Evolutionary conservation across 2,797 vertebrate species (phyloP), one percentile per base, ranked within the genome.

Genomic region (Anguilla pacifica): DNA sequence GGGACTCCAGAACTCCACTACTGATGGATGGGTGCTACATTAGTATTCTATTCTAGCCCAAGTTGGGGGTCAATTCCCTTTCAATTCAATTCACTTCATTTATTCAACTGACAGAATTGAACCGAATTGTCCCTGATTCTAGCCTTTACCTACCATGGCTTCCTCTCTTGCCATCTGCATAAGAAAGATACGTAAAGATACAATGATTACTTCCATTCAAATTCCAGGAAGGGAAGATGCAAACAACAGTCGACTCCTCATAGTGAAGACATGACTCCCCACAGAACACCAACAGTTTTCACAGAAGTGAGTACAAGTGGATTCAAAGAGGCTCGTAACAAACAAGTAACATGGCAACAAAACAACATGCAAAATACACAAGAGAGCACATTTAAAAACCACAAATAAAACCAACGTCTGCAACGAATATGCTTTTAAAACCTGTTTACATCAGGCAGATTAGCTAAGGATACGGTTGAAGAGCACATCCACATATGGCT

Each of bases 151-250:
- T 95, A 95, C 95, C 95, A 13, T 19, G 0, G 90, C 91, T 89
- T 95, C 94, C 88, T 92, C 90, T 87, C 83, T 92, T 31, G 94
- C 95, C 90, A 88, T 87, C 96, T 96, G 88, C 19, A 91, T 28
- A 87, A 49, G 87, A 2, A 86, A 70, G 17, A 91, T 0, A 90
- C 43, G 91, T 51, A 91, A 89, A 89, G 59, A 87, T 1, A 28
- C 4, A 35, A 19, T 2, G 82, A 13, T 84, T 84, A 84, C 51
- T 28, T 57, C 3, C n/a, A 35, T 57, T 51, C 49, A 28, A 28
- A 83, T n/a, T 55, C n/a, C 82, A 84, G 13, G 35, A 79, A 84
- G 28, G 28, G 22, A 13, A n/a, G n/a, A 51, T 46, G 5, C n/a
- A 84, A 10, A 84, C 11, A 84, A 57, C 11, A 55, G 25, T 13